Conservation (phyloP, 2,888 invertebrate species). For the Epinotia demarniana region DNA sequence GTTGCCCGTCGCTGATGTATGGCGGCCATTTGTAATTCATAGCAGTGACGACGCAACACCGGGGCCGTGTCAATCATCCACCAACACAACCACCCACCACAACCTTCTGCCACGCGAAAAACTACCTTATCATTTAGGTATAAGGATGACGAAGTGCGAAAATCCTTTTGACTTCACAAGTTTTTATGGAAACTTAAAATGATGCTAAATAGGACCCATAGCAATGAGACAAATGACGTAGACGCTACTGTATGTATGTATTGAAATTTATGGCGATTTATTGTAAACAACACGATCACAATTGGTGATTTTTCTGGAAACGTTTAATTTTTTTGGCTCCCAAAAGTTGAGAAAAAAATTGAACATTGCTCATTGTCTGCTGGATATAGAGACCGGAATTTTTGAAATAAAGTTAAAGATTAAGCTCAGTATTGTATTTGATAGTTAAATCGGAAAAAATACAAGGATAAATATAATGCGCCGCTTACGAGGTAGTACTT, state of each 20-base stretch:
- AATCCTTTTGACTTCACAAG: slow-evolving; percentile 38
- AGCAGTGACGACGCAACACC: slow-evolving; percentile 35
- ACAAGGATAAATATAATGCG: too few species aligned
- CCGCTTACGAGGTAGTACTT: too few species aligned
- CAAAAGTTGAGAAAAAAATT: slow-evolving; percentile 19
- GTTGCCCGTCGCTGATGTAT: slow-evolving; percentile 37
- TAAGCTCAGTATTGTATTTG: too few species aligned
- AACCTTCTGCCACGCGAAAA: slow-evolving; percentile 43
- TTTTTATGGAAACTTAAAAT: slow-evolving; percentile 51
- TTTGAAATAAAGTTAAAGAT: neutral
- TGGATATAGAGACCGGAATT: slow-evolving; percentile 16
- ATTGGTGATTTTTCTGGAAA: slow-evolving; percentile 45
- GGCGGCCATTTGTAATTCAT: slow-evolving; percentile 42
- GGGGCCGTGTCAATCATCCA: slow-evolving; percentile 35
- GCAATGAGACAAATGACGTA: slow-evolving; percentile 67
- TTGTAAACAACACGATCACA: slow-evolving; percentile 62
- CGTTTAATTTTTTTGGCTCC: slow-evolving; percentile 23
- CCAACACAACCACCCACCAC: neutral
- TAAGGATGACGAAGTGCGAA: slow-evolving; percentile 45
- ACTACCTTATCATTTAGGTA: slow-evolving; percentile 50
- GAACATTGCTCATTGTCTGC: slow-evolving; percentile 17
- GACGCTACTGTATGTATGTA: slow-evolving; percentile 68
- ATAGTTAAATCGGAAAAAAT: neutral
- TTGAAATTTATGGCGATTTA: slow-evolving; percentile 73
- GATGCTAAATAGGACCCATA: slow-evolving; percentile 72